A percentile compares a stretch with the other conserved stretches of the same genome.
These are phyloP conservation scores for Macrocentrus cingulum DNA, from an alignment of 1,140 invertebrate species.

Conservation along the genomic window DNA sequence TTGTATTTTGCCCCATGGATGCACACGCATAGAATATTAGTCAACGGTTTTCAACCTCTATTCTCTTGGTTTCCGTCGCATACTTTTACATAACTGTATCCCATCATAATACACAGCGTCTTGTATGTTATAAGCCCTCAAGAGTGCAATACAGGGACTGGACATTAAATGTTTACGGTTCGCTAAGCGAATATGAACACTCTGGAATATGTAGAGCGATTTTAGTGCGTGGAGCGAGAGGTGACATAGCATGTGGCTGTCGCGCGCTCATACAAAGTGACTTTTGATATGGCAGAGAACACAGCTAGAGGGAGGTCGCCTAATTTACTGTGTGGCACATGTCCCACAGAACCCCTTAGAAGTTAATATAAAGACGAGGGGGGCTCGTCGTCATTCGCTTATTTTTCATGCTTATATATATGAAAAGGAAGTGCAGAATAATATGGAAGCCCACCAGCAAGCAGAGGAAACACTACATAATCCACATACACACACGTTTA, in stretches of 20 bases:
- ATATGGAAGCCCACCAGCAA: slow-evolving; percentile 29
- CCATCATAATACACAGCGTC: too few species aligned
- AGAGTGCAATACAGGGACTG: slow-evolving; percentile 28
- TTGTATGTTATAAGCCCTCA: slow-evolving; percentile 18
- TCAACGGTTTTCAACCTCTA: not conserved
- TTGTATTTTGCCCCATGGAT: not conserved
- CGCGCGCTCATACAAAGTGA: slow-evolving; percentile 9
- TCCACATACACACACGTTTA: not conserved
- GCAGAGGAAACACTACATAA: not conserved
- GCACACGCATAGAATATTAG: not conserved
- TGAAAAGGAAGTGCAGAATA: slow-evolving; percentile 19
- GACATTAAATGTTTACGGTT: slow-evolving; percentile 43
- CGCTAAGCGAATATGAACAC: slow-evolving; percentile 22
- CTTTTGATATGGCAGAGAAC: not conserved
- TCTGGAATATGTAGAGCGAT: not conserved
- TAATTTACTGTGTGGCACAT: slow-evolving; percentile 33
- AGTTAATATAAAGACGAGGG: slow-evolving; percentile 9
- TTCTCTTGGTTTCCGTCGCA: not conserved
- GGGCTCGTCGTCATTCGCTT: not conserved
- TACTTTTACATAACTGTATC: not conserved
- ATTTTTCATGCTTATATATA: not conserved
- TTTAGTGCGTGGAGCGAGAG: slow-evolving; percentile 6
- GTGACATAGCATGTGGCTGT: slow-evolving; percentile 15
- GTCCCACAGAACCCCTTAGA: slow-evolving; percentile 13
- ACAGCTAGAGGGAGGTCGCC: too few species aligned